These are phyloP conservation scores for Lepidocolaptes lacrymiger DNA, from an alignment of 2,797 vertebrate species.

Conservation along the genomic window DNA sequence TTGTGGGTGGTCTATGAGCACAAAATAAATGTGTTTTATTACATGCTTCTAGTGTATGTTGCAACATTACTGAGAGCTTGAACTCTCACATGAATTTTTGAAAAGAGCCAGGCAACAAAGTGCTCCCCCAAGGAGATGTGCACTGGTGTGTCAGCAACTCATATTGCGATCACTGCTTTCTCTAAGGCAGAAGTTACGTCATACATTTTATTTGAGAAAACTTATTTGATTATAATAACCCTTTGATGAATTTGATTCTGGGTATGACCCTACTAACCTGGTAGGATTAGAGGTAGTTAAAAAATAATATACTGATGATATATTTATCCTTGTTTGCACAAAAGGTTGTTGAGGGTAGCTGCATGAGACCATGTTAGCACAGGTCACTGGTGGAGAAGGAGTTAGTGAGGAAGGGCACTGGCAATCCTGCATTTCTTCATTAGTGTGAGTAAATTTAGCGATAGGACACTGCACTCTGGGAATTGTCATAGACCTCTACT, in stretches of 20 bases:
- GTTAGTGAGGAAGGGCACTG: neutral
- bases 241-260: neutral
- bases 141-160: neutral
- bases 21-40: neutral
- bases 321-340: neutral
- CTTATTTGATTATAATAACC: neutral
- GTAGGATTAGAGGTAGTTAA: neutral
- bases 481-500: neutral
- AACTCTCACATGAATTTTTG: neutral
- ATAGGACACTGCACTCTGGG: neutral
- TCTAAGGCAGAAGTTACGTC: accelerated
- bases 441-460: neutral
- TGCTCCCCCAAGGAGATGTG: neutral
- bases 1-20: neutral
- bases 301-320: neutral
- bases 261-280: neutral
- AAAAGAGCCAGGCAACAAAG: neutral
- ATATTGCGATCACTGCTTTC: neutral
- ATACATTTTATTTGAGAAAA: neutral
- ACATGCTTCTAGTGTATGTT: neutral
- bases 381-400: neutral
- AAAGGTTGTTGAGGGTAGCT: neutral
- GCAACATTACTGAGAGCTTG: neutral
- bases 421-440: neutral
- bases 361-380: neutral